Evolutionary conservation across 2,888 invertebrate species (phyloP).

Genomic region (Zootermopsis nevadensis): DNA sequence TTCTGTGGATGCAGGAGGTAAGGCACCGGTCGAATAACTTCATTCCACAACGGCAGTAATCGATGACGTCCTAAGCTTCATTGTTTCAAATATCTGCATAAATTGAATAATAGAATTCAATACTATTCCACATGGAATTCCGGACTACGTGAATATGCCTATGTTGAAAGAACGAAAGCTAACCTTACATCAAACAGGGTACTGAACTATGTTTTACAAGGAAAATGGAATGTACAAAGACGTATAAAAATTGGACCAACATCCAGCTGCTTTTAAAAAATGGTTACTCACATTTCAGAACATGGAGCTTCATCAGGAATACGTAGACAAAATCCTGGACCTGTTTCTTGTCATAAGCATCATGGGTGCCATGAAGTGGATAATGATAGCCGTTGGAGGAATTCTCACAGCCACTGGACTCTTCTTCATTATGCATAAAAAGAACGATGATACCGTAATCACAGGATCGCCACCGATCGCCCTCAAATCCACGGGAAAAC

Average conservation of each 20-base stretch:
- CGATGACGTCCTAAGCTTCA: no score
- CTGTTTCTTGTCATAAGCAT: constrained; percentile 68
- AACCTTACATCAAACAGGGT: no score
- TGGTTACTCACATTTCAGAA: constrained; percentile 64
- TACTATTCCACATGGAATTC: no score
- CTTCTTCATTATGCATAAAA: constrained; percentile 28
- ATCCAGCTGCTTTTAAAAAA: neutral
- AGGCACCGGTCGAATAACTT: neutral
- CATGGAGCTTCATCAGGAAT: constrained; percentile 74
- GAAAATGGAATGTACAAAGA: no score
- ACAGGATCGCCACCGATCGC: neutral
- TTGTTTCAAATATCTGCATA: no score
- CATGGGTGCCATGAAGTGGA: constrained; percentile 70
- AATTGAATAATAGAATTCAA: no score
- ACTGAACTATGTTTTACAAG: no score
- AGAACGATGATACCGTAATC: constrained; percentile 15
- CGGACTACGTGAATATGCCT: no score
- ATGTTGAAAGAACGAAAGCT: no score
- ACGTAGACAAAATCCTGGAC: constrained; percentile 71
- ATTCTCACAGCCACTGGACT: constrained; percentile 58
- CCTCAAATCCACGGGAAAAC: constrained; percentile 15
- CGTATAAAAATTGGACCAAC: no score
- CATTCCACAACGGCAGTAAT: no score
- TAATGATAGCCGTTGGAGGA: constrained; percentile 68
- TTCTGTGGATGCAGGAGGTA: constrained; percentile 87